These are phyloP conservation scores for Crematogaster levior DNA, from an alignment of 2,888 invertebrate species.

Conservation along the genomic window DNA sequence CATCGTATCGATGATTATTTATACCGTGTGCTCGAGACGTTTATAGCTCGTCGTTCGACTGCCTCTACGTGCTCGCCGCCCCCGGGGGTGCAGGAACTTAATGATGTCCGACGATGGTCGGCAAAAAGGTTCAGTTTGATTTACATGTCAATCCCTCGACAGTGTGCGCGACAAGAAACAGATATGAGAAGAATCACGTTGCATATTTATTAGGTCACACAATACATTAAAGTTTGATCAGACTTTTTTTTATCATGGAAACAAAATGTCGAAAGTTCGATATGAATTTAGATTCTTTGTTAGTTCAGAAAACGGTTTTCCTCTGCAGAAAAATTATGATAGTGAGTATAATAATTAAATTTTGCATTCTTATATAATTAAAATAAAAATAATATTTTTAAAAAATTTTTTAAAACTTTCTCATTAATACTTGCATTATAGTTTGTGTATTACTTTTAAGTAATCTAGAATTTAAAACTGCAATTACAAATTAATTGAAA, in stretches of 20 bases:
- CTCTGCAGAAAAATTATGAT: background rate
- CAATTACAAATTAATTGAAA: background rate
- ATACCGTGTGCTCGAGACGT: conserved; percentile 61
- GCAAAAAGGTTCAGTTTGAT: conserved; percentile 69
- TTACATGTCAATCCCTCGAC: conserved; percentile 72
- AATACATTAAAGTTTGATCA: conserved; percentile 16
- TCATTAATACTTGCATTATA: background rate
- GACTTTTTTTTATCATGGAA: conserved; percentile 1
- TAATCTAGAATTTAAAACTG: background rate
- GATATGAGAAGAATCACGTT: conserved; percentile 42
- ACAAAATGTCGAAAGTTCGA: background rate
- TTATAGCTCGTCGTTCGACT: conserved; percentile 58
- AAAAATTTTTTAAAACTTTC: background rate
- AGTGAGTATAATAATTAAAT: background rate
- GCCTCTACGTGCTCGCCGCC: conserved; percentile 39
- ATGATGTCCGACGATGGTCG: conserved; percentile 61
- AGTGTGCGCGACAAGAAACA: conserved; percentile 60
- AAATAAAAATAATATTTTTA: background rate
- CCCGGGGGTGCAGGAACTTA: conserved; percentile 57
- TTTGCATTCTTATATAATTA: background rate
- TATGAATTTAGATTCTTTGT: background rate
- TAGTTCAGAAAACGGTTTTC: background rate
- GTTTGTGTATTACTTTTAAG: background rate
- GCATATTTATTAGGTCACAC: conserved; percentile 69
- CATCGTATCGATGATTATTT: conserved; percentile 73